Percentiles rank a stretch among this genome's conserved stretches.
These are phyloP conservation scores for Lepidostoma basale DNA, from an alignment of 1,140 invertebrate genomes.

Conservation along the genomic window DNA sequence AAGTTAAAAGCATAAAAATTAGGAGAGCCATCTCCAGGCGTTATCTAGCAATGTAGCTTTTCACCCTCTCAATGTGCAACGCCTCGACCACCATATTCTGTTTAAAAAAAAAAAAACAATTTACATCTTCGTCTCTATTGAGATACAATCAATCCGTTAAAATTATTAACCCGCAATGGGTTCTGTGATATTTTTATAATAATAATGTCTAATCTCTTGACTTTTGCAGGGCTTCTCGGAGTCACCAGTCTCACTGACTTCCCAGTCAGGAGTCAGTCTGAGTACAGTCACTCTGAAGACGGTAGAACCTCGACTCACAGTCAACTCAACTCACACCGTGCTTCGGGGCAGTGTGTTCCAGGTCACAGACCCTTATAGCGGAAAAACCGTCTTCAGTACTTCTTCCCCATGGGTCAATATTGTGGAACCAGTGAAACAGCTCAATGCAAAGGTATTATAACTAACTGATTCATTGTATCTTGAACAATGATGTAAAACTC, in stretches of 20 bases:
- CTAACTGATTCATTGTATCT: background rate
- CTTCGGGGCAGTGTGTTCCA: slow-evolving; percentile 59
- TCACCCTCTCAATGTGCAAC: no score
- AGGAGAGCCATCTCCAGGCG: no score
- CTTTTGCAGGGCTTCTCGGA: slow-evolving; percentile 78
- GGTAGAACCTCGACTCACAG: background rate
- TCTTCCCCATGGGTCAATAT: slow-evolving; percentile 74
- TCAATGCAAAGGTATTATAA: slow-evolving; percentile 65
- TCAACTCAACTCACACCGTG: slow-evolving; percentile 14
- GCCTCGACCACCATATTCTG: no score
- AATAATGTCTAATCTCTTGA: no score
- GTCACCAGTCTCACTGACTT: slow-evolving; percentile 70
- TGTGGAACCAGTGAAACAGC: slow-evolving; percentile 68
- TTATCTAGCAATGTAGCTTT: no score
- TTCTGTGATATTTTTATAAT: no score
- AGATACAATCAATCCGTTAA: no score
- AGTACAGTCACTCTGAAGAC: background rate
- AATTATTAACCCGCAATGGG: no score
- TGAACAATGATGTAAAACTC: background rate
- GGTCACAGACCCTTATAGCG: slow-evolving; percentile 68
- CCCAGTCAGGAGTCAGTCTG: slow-evolving; percentile 62
- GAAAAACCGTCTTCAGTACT: slow-evolving; percentile 75
- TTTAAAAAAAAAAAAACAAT: no score
- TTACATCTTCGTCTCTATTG: no score
- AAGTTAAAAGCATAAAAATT: no score